Evolutionary conservation across 1,140 invertebrate genomes (phyloP), one percentile per base, ranked within the genome.

Genomic region (Pemphigus obesinymphae): DNA sequence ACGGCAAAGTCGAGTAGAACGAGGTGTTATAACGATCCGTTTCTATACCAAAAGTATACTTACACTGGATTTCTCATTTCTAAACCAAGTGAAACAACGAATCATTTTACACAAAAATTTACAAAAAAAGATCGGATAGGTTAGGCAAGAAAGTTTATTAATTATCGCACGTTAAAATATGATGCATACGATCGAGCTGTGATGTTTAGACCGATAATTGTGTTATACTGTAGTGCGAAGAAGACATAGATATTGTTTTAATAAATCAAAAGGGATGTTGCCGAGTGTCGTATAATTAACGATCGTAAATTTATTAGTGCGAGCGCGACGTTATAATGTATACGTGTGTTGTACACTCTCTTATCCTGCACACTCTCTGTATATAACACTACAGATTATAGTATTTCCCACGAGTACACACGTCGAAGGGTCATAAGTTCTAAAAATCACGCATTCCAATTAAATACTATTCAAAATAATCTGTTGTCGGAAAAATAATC

Each of bases 241-340:
- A 68, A 68, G n/a, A 68, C 63, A 40, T 43, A 15, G 66, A 70
- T 43, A 70, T 70, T 17, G 29, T 45, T 45, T 70, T 70, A 5
- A 70, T 70, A 70, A 70, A 70, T 45, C 40, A 70, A 70, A 45
- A 43, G 37, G 37, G 68, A 70, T 45, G 68, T 43, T 45, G 37
- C 68, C 26, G 23, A 45, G 23, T 70, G 68, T 70, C 68, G 23
- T 70, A 15, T 70, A 70, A 70, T 70, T 70, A 45, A 45, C 68
- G 40, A 70, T 70, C 66, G 45, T 70, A 45, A 70, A 70, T 70
- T 43, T 31, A 43, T 70, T 40, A 43, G 45, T 40, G 23, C 4
- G 40, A 45, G 45, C 68, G 23, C 4, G 40, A 45, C 40, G 68
- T 70, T 70, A 45, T 70, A 37, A 61, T 31, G 29, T 31, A 66